A percentile compares a stretch with the other conserved stretches of the same genome.
These are phyloP conservation scores for Amiota minor DNA, from an alignment of 2,888 invertebrate genomes.

Conservation along the genomic window DNA sequence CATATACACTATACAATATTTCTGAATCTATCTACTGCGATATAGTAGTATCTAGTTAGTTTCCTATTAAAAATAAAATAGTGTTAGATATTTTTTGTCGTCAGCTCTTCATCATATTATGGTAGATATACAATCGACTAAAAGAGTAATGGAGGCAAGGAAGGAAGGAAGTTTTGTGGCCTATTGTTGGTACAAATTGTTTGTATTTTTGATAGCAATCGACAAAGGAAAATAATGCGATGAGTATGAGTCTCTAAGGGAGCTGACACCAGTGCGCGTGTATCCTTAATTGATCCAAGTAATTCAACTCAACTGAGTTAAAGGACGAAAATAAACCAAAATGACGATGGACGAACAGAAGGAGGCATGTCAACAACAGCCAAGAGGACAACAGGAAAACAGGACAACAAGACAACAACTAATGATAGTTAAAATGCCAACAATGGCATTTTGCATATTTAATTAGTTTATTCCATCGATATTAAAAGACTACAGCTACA, in stretches of 20 bases:
- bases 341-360: no score
- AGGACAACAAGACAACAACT: neutral
- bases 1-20: no score
- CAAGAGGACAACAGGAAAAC: constrained; percentile 1
- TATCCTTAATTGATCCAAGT: neutral
- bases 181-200: constrained; percentile 48
- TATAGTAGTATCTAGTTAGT: no score
- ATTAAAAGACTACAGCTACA: no score
- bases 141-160: no score
- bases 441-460: constrained; percentile 12
- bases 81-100: no score
- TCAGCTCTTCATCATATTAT: no score
- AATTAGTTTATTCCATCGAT: constrained; percentile 6
- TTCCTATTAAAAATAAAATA: no score
- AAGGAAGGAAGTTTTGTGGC: neutral
- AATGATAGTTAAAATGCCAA: constrained; percentile 29
- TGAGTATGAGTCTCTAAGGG: neutral
- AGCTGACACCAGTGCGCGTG: neutral
- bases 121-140: no score
- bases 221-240: constrained; percentile 16
- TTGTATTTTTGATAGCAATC: constrained; percentile 55
- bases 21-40: no score
- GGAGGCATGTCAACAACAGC: neutral
- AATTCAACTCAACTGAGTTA: no score
- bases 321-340: no score